Evolutionary conservation across 2,888 invertebrate genomes (phyloP), one percentile per base, ranked within the genome.

Genomic region (Cancer borealis): DNA sequence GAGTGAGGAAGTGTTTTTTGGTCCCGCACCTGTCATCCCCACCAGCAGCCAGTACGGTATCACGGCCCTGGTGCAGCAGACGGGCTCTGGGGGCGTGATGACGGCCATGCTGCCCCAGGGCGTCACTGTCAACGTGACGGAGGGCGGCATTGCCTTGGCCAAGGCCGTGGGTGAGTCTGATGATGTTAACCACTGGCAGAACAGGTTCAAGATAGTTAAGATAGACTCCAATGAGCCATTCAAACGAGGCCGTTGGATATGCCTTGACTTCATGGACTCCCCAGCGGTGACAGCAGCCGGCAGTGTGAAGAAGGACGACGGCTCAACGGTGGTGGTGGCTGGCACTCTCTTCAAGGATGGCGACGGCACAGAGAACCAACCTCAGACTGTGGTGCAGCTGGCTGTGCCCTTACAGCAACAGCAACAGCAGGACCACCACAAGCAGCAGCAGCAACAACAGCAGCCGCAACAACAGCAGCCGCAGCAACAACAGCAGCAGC

Each of bases 191-290:
- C 94, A 95, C 84, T 95, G 95, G 93, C 95, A 95, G 84, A 95
- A 97, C 97, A 97, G 99, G 96, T 99, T 99, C 97, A 98, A 98
- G 97, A 98, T 99, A 96, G 99, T 99, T 79, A 99, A 99, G 97
- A 98, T 99, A 96, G 99, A 99, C 97, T 98, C 98, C 96, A 98
- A 98, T n/a, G 98, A 98, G 97, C 99, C 99, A 30, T 99, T 98
- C 96, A 98, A 98, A 96, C 97, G 99, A 94, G 99, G 99, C 47
- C 97, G 99, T 96, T 99, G 99, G 99, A 98, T 98, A 97, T 99
- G 99, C 97, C 98, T 98, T 98, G 99, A 99, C 97, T 99, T 98
- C 97, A 97, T 98, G 96, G 99, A 99, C 97, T 98, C 98, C 96
- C 98, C 98, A 91, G 97, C 97, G 21, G 92, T 95, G 26, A 84